These are phyloP conservation scores for Cotesia vestalis DNA, from an alignment of 1,140 invertebrate species.

Conservation along the genomic window DNA sequence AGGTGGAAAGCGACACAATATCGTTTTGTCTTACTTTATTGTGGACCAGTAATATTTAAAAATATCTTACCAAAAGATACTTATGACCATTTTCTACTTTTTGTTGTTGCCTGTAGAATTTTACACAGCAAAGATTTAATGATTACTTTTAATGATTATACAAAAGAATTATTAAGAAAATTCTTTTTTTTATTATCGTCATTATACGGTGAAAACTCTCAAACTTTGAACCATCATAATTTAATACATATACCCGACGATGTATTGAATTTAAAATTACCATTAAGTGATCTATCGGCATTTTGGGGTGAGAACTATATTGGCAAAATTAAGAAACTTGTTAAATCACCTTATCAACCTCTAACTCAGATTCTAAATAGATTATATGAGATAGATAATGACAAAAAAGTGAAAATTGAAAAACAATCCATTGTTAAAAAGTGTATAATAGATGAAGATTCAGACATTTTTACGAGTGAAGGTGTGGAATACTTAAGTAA, in stretches of 20 bases:
- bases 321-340: conserved; percentile 23
- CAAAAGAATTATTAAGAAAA: conserved; percentile 25
- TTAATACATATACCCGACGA: conserved; percentile 35
- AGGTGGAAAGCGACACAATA: conserved; percentile 36
- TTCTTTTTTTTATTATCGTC: conserved; percentile 29
- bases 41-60: conserved; percentile 15
- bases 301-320: conserved; percentile 31
- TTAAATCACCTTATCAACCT: conserved; percentile 12
- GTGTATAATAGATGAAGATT: no score
- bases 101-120: conserved; percentile 31
- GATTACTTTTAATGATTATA: conserved; percentile 21
- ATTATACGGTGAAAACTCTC: conserved; percentile 20
- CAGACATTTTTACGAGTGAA: background rate
- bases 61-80: conserved; percentile 9
- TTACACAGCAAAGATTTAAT: conserved; percentile 20
- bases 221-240: conserved; percentile 33
- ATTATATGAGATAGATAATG: no score
- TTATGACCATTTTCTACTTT: conserved; percentile 28
- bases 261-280: conserved; percentile 18
- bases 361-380: conserved; percentile 11
- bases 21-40: conserved; percentile 32
- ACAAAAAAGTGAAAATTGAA: no score
- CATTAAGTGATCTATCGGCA: conserved; percentile 19
- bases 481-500: background rate
- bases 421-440: no score